These are phyloP conservation scores for Keiferia lycopersicella DNA, from an alignment of 2,888 invertebrate species.

Conservation along the genomic window DNA sequence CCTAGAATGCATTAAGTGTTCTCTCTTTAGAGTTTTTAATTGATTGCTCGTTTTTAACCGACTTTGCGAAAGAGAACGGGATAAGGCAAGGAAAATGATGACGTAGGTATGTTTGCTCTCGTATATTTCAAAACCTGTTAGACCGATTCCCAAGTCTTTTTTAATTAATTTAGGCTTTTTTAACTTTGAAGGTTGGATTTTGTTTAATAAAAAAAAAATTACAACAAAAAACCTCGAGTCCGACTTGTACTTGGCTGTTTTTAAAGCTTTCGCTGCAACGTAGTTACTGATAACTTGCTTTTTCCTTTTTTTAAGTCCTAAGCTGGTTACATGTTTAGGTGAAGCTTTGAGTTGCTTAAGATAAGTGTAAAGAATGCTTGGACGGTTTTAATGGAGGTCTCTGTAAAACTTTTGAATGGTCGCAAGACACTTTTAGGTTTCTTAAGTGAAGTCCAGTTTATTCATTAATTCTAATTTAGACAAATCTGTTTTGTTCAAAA, in stretches of 20 bases:
- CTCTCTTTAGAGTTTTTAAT: conserved; percentile 23
- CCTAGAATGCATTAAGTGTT: conserved; percentile 48
- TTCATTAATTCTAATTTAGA: neutral
- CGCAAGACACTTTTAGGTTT: neutral
- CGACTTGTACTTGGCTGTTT: too few relatives aligned
- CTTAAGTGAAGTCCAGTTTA: neutral
- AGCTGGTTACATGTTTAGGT: neutral
- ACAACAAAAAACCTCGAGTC: too few relatives aligned
- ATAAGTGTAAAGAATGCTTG: neutral
- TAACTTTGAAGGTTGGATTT: too few relatives aligned
- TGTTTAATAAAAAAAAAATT: too few relatives aligned
- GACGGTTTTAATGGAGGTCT: neutral
- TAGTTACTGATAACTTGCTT: neutral
- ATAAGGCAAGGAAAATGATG: too few relatives aligned
- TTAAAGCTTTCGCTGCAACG: too few relatives aligned
- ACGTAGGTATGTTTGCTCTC: too few relatives aligned
- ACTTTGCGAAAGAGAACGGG: too few relatives aligned
- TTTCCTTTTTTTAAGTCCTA: neutral
- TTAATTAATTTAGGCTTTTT: too few relatives aligned
- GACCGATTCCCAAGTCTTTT: too few relatives aligned
- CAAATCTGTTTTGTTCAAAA: too few relatives aligned
- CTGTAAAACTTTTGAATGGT: neutral
- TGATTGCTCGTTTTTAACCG: conserved; percentile 1
- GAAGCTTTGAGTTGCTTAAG: conserved; percentile 9
- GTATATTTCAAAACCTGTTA: too few relatives aligned